Evolutionary conservation across 2,113 vertebrate genomes (phyloP), one percentile per base, ranked within the genome.

Genomic region (Silurus asotus): DNA sequence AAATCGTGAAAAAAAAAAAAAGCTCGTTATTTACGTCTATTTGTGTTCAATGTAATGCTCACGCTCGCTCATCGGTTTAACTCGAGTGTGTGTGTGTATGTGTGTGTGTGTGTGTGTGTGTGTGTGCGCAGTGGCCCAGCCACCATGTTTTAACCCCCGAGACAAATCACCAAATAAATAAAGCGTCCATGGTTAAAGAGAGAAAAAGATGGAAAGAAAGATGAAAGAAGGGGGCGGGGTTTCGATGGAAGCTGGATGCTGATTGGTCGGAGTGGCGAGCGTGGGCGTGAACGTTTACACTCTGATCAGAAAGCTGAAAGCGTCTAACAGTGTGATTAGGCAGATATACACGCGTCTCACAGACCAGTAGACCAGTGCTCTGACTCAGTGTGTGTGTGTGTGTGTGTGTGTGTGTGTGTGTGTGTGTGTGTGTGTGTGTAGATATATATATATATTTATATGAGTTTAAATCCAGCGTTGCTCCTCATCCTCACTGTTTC

Each of bases 161-260:
- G 58, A 88, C 88, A 92, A 92, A 92, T 93, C 91, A 92, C 89
- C 92, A 89, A 93, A 94, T 95, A 94, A 94, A 94, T 94, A 94
- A 81, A 92, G 93, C 92, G 89, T 93, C 19, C 65, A 77, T 82
- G 13, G 4, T 19, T 56, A 13, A n/a, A 10, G 72, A 19, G 28
- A 20, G 72, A 17, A n/a, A 19, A 15, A 20, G 72, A 7, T 11
- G 10, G 45, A 6, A 28, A 19, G 10, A 17, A 59, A 4, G 10
- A 58, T 11, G 56, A 45, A 15, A 14, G 37, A 19, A 14, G 13
- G 48, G 48, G 67, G 51, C 11, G n/a, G 75, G 28, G n/a, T 23
- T 13, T 58, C 19, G 13, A 65, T 23, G 37, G 55, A 23, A 55
- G 74, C 83, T 51, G 28, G 75, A 77, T 85, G 59, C 61, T 56